Conservation (phyloP, 1,140 invertebrate genomes). For the Zeugodacus cucurbitae region DNA sequence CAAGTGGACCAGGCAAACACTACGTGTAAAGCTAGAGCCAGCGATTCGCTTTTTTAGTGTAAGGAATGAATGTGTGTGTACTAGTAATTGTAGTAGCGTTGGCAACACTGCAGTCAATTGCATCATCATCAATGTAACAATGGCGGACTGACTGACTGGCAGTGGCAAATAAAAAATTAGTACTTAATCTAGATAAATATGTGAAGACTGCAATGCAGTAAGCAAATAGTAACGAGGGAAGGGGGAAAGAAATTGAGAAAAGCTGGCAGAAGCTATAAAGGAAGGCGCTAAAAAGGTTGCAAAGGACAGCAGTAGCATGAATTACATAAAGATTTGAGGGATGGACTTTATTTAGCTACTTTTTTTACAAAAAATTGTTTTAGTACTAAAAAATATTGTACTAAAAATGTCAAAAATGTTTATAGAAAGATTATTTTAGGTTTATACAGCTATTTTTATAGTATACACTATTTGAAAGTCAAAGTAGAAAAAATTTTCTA, state of each 20-base stretch:
- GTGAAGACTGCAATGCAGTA: constrained; percentile 10
- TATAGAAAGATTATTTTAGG: too few relatives aligned
- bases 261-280: neutral
- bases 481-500: too few relatives aligned
- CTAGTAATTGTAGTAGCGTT: neutral
- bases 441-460: too few relatives aligned
- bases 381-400: too few relatives aligned
- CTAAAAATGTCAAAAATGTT: neutral
- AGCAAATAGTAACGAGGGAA: neutral
- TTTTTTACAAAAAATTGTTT: too few relatives aligned
- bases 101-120: constrained; percentile 16
- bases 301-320: too few relatives aligned
- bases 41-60: neutral
- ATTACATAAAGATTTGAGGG: too few relatives aligned
- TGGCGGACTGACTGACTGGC: neutral
- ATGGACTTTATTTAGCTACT: too few relatives aligned
- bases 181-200: constrained; percentile 36
- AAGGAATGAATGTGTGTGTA: neutral
- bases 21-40: too few relatives aligned
- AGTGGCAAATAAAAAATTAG: constrained; percentile 13
- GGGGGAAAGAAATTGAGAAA: neutral
- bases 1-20: constrained; percentile 1
- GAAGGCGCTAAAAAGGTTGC: too few relatives aligned
- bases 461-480: too few relatives aligned
- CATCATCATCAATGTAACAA: neutral